Conservation (phyloP, 2,113 vertebrate genomes). For the Neofelis nebulosa region DNA sequence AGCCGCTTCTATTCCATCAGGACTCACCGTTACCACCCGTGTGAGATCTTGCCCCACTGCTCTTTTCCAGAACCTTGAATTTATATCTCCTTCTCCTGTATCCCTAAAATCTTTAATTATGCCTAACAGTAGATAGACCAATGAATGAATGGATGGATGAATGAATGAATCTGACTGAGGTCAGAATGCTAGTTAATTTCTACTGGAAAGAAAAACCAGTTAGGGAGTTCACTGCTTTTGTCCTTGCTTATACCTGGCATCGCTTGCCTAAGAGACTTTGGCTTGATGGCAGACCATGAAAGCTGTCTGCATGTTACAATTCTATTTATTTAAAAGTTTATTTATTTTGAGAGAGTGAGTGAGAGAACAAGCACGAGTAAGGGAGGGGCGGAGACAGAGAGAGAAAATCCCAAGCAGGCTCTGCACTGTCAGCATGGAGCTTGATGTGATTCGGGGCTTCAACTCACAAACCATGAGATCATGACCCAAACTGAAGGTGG, state of each 20-base stretch:
- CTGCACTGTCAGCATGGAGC: no score
- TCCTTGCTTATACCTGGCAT: rapidly evolving
- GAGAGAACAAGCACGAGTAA: no score
- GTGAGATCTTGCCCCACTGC: background rate
- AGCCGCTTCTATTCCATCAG: background rate
- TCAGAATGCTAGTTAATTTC: background rate
- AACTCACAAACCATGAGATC: no score
- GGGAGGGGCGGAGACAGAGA: no score
- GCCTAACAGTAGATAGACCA: background rate
- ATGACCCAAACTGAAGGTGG: no score
- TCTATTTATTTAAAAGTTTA: background rate
- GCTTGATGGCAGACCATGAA: background rate
- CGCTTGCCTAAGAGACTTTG: background rate
- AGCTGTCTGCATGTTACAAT: background rate
- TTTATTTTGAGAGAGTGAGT: no score
- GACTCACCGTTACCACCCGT: background rate
- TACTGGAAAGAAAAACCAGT: background rate
- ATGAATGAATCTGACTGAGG: background rate
- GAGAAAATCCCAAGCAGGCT: no score
- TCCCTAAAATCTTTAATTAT: background rate
- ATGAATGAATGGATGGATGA: background rate
- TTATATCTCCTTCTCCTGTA: background rate
- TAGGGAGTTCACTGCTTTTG: background rate
- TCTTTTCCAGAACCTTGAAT: background rate
- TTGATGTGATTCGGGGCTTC: no score